A percentile compares a stretch with the other conserved stretches of the same genome.
These are phyloP conservation scores for Carcinoscorpius rotundicauda DNA, from an alignment of 1,140 invertebrate genomes.

Conservation along the genomic window DNA sequence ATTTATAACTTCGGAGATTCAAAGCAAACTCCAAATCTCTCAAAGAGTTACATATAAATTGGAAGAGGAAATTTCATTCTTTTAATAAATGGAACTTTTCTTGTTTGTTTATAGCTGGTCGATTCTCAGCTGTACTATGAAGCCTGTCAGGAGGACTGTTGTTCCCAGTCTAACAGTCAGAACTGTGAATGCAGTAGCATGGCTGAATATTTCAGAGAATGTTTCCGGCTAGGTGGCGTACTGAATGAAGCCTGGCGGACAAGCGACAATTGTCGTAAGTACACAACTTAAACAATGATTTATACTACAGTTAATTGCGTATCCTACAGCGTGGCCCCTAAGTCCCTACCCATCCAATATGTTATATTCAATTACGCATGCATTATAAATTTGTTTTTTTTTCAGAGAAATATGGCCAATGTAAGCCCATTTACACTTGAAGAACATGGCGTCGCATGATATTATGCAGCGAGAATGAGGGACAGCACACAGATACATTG, in stretches of 20 bases:
- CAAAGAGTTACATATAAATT: too few species aligned
- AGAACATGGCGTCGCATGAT: too few species aligned
- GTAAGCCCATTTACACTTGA: too few species aligned
- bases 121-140: slow-evolving; percentile 35
- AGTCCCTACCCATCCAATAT: neutral
- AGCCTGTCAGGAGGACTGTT: slow-evolving; percentile 64
- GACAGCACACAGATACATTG: too few species aligned
- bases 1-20: too few species aligned
- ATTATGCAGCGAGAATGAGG: too few species aligned
- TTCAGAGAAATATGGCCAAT: too few species aligned
- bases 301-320: neutral
- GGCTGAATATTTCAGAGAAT: slow-evolving; percentile 60
- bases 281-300: neutral
- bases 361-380: too few species aligned
- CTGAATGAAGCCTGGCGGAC: slow-evolving; percentile 55
- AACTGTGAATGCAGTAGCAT: slow-evolving; percentile 59
- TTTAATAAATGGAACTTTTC: neutral
- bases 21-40: too few species aligned
- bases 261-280: slow-evolving; percentile 60
- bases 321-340: neutral
- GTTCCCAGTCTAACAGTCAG: slow-evolving; percentile 27
- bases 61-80: too few species aligned
- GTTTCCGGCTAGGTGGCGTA: slow-evolving; percentile 48
- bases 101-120: slow-evolving; percentile 33
- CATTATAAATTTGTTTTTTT: too few species aligned